Evolutionary conservation across 2,888 invertebrate species (phyloP).

Genomic region (Gibbula magus): DNA sequence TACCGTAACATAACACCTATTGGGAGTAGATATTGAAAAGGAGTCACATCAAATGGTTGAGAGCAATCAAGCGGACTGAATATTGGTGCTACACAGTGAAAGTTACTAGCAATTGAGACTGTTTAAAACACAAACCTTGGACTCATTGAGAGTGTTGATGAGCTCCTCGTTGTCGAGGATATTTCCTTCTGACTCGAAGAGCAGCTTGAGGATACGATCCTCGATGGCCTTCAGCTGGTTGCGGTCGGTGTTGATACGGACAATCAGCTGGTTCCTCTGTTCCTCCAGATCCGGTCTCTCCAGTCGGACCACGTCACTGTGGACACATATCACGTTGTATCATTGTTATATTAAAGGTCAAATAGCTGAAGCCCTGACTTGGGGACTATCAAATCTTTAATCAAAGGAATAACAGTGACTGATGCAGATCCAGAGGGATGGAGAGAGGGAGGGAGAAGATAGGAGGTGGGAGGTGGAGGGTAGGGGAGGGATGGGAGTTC

Average conservation of each 20-base stretch:
- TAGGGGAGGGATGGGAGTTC: no score
- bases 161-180: constrained; percentile 76
- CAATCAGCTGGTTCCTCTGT: constrained; percentile 75
- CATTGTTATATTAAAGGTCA: background rate
- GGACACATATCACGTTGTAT: constrained; percentile 18
- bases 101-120: no score
- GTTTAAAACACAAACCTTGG: constrained; percentile 67
- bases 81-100: no score
- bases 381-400: background rate
- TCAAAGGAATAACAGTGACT: no score
- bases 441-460: no score
- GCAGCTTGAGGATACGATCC: constrained; percentile 75
- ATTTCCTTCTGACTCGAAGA: constrained; percentile 76
- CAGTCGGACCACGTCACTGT: constrained; percentile 74
- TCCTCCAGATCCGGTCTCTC: constrained; percentile 76
- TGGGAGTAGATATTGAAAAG: no score
- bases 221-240: constrained; percentile 76
- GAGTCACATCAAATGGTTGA: no score
- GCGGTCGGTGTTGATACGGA: constrained; percentile 75
- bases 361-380: background rate
- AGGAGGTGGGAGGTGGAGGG: no score
- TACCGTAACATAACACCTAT: no score
- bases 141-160: constrained; percentile 75
- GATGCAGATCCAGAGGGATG: no score
- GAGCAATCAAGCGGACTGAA: no score